A percentile compares a stretch with the other conserved stretches of the same genome.
phyloP scores from a whole-genome alignment of 1,140 invertebrate species.

The Thaumatotibia leucotreta region DNA sequence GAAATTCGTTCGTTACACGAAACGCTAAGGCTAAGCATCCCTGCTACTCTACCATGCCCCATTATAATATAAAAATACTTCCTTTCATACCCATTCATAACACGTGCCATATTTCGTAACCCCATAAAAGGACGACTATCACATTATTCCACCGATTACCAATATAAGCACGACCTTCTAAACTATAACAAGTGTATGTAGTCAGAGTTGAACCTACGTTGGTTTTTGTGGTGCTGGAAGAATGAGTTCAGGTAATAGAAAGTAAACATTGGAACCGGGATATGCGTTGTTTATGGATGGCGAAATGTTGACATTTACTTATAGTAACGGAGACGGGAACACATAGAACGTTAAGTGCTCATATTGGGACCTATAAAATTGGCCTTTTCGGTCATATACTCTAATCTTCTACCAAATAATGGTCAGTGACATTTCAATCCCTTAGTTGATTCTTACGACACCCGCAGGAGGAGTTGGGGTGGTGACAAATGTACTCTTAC shows the following conservation, averaged over 20 bases:
- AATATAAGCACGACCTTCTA: not conserved
- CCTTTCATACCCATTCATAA: not conserved
- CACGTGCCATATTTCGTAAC: not conserved
- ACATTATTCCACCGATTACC: not conserved
- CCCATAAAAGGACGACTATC: not conserved
- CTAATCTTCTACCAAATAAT: too few species aligned
- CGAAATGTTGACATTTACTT: not conserved
- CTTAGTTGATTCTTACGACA: too few species aligned
- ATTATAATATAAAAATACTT: not conserved
- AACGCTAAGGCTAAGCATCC: too few species aligned
- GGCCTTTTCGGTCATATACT: too few species aligned
- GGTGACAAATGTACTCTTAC: too few species aligned
- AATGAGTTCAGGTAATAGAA: conserved; percentile 28
- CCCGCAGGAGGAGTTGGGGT: too few species aligned
- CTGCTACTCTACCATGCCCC: too few species aligned
- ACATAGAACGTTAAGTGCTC: too few species aligned
- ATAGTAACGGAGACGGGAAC: not conserved
- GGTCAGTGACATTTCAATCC: too few species aligned
- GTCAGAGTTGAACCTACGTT: not conserved
- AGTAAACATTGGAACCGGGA: conserved; percentile 25
- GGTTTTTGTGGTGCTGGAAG: not conserved
- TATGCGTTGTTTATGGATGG: not conserved
- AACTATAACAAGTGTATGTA: not conserved
- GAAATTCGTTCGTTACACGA: too few species aligned
- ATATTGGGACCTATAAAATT: too few species aligned